Evolutionary conservation across 1,140 invertebrate genomes (phyloP).

Genomic region (Drosophila burlai): DNA sequence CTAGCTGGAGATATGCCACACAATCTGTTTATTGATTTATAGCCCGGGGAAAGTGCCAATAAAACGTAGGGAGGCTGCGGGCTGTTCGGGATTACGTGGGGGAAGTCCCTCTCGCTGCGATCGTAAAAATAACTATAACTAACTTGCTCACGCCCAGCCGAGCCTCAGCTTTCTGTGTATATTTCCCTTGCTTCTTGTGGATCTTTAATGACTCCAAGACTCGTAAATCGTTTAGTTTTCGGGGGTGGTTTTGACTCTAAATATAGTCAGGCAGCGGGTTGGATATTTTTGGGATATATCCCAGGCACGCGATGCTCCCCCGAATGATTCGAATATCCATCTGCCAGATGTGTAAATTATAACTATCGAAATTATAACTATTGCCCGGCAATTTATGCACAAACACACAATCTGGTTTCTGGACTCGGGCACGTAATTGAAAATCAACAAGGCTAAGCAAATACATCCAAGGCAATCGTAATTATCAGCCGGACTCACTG

Average conservation of each 20-base stretch:
- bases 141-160: slow-evolving; percentile 9
- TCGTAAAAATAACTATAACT: slow-evolving; percentile 61
- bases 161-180: slow-evolving; percentile 50
- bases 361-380: slow-evolving; percentile 55
- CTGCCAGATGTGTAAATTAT: slow-evolving; percentile 53
- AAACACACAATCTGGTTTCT: slow-evolving; percentile 54
- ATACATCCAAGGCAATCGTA: slow-evolving; percentile 62
- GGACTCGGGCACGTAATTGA: slow-evolving; percentile 64
- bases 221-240: slow-evolving; percentile 76
- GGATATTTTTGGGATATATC: slow-evolving; percentile 58
- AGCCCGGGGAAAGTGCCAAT: slow-evolving; percentile 76
- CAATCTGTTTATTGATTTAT: slow-evolving; percentile 83
- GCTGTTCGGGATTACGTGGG: slow-evolving; percentile 48
- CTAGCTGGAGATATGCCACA: slow-evolving; percentile 58
- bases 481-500: slow-evolving; percentile 43
- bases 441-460: slow-evolving; percentile 72
- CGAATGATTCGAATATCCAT: slow-evolving; percentile 18
- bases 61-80: slow-evolving; percentile 48
- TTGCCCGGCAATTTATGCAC: slow-evolving; percentile 50
- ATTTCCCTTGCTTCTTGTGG: slow-evolving; percentile 35
- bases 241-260: slow-evolving; percentile 37
- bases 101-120: slow-evolving; percentile 29
- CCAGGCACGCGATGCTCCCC: slow-evolving; percentile 56
- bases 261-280: slow-evolving; percentile 42
- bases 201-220: slow-evolving; percentile 59